A percentile compares a stretch with the other conserved stretches of the same genome.
Evolutionary conservation across 2,888 invertebrate genomes (phyloP).

Genomic region (Scaptomyza caliginosa): DNA sequence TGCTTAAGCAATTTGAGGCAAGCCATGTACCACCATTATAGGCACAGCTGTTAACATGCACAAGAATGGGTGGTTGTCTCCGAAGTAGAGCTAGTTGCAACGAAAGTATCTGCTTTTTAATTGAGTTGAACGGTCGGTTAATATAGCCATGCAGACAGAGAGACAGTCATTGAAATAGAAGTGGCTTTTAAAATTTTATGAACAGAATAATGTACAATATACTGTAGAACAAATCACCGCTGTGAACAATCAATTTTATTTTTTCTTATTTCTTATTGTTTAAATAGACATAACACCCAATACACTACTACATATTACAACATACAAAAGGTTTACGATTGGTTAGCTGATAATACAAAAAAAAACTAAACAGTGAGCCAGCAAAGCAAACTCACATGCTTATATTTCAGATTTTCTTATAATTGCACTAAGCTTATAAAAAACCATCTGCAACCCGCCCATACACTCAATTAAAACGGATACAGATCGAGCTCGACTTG

Average conservation of each 20-base stretch:
- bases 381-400: conserved; percentile 52
- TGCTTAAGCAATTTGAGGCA: conserved; percentile 46
- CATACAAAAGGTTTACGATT: too few relatives aligned
- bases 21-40: conserved; percentile 46
- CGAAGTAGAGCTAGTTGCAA: conserved; percentile 49
- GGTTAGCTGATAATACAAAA: too few relatives aligned
- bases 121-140: conserved; percentile 59
- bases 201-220: neutral
- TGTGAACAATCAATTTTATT: too few relatives aligned
- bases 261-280: too few relatives aligned
- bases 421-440: conserved; percentile 16
- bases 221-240: too few relatives aligned
- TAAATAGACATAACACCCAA: too few relatives aligned
- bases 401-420: conserved; percentile 55
- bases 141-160: conserved; percentile 44
- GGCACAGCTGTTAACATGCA: conserved; percentile 2
- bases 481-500: conserved; percentile 23
- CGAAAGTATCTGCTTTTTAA: conserved; percentile 66
- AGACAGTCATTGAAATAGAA: neutral
- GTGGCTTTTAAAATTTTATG: neutral
- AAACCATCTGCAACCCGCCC: conserved; percentile 35
- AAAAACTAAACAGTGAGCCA: conserved; percentile 18
- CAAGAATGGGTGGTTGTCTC: conserved; percentile 36
- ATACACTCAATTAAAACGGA: conserved; percentile 33
- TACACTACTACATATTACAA: too few relatives aligned